Base-by-base conservation (phyloP, 2,113 vertebrate species). In the Cathartes aura region DNA sequence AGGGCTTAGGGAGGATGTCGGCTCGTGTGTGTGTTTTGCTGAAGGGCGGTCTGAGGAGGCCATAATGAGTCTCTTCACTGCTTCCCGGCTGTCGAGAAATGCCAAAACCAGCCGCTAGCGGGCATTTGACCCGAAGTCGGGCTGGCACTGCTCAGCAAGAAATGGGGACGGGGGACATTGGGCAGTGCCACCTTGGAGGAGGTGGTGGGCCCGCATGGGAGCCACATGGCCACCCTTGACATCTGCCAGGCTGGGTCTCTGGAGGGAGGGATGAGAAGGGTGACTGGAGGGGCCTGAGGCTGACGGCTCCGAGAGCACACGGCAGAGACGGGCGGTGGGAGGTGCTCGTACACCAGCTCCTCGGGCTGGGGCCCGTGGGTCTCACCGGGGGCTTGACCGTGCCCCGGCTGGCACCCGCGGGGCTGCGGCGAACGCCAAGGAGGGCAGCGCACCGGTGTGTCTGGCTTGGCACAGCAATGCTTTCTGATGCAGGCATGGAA, bases 381-480 rank as follows among this genome's bases (percentile, higher is more conserved):
- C 50, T 52, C 9, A 3, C 50, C 0, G 1, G 36, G 40, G 64
- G 8, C 59, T 66, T 20, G 27, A 9, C 81, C 8, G 30, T 71
- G 70, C 52, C 29, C 27, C 0, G 3, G 36, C 19, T 18, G 50
- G 45, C 24, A 5, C 5, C 55, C 3, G 9, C 5, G 59, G 19
- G 42, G 48, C 87, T 3, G 29, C 5, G 9, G 18, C 20, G 43
- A 30, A 11, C 5, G 1, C 56, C 2, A 3, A 23, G 64, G 26
- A 24, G 73, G 36, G 71, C 42, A 23, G 45, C 0, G 1, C n/a
- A 2, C 14, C 5, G 1, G 40, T 6, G 8, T 20, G 43, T 36
- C 32, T 4, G 4, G 15, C 29, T 8, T 3, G 18, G 34, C 5
- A 3, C 12, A 10, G 50, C 2, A 13, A 3, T 19, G 16, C 36